Conservation (phyloP, 2,888 invertebrate species). For the Lamproptera curius region DNA sequence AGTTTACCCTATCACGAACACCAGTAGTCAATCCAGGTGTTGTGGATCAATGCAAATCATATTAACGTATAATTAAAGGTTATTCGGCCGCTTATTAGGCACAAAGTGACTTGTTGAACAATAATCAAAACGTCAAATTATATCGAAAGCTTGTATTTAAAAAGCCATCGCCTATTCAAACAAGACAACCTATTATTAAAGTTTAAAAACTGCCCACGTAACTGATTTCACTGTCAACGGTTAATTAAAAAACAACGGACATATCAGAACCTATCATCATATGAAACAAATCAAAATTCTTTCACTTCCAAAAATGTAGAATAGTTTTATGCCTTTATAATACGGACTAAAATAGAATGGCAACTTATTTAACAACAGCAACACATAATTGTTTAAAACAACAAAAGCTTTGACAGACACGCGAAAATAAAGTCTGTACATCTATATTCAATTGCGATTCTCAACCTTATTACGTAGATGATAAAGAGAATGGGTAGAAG, state of each 20-base stretch:
- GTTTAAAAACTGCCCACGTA: constrained; percentile 37
- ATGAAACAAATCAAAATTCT: constrained; percentile 9
- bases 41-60: too few species aligned
- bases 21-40: too few species aligned
- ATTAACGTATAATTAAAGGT: too few species aligned
- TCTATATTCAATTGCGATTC: not conserved
- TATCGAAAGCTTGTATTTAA: constrained; percentile 31
- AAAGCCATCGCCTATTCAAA: constrained; percentile 38
- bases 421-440: not conserved
- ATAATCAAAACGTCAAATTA: constrained; percentile 14
- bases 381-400: constrained; percentile 3
- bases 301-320: not conserved
- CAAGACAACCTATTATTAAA: constrained; percentile 43
- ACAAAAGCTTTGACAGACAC: constrained; percentile 17
- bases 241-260: constrained; percentile 51
- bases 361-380: not conserved
- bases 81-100: too few species aligned
- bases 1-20: too few species aligned
- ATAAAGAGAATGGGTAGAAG: not conserved
- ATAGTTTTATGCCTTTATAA: not conserved
- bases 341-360: constrained; percentile 10
- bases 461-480: constrained; percentile 11
- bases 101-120: too few species aligned
- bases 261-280: constrained; percentile 40
- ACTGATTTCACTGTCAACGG: constrained; percentile 43